A percentile compares a stretch with the other conserved stretches of the same genome.
Conservation (phyloP, 2,888 invertebrate species). For the Drosophila subquinaria region DNA sequence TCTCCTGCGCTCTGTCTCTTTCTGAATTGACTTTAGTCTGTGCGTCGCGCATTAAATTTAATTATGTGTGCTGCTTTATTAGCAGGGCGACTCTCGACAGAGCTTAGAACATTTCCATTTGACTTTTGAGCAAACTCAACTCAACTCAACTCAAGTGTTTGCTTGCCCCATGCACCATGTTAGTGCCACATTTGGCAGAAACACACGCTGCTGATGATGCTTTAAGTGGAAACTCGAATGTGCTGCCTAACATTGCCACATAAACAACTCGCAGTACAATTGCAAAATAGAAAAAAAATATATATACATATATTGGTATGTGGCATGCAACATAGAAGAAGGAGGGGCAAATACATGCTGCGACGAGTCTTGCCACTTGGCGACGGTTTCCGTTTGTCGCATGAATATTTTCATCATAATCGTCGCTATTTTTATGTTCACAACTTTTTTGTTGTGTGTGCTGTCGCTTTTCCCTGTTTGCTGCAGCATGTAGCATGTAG, state of each 20-base stretch:
- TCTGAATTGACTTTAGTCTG: constrained; percentile 35
- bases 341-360: constrained; percentile 14
- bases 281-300: constrained; percentile 2
- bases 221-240: constrained; percentile 78
- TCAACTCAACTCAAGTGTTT: constrained; percentile 32
- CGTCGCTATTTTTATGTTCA: constrained; percentile 75
- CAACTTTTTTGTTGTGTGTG: constrained; percentile 36
- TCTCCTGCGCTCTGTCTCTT: constrained; percentile 2
- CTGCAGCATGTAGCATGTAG: constrained; percentile 28
- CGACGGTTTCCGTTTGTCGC: constrained; percentile 68
- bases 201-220: constrained; percentile 49
- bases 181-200: constrained; percentile 55
- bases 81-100: constrained; percentile 45
- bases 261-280: constrained; percentile 58
- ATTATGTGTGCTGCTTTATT: constrained; percentile 71
- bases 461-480: constrained; percentile 2
- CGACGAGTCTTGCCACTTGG: constrained; percentile 42
- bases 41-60: constrained; percentile 73
- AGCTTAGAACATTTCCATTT: constrained; percentile 43
- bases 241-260: constrained; percentile 74
- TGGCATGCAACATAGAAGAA: background rate
- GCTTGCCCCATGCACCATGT: constrained; percentile 14
- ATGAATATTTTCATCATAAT: constrained; percentile 82
- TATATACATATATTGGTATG: constrained; percentile 1
- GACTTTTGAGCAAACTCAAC: constrained; percentile 23